Evolutionary conservation across 2,888 invertebrate genomes (phyloP), one percentile per base, ranked within the genome.

Genomic region (Notocelia uddmanniana): DNA sequence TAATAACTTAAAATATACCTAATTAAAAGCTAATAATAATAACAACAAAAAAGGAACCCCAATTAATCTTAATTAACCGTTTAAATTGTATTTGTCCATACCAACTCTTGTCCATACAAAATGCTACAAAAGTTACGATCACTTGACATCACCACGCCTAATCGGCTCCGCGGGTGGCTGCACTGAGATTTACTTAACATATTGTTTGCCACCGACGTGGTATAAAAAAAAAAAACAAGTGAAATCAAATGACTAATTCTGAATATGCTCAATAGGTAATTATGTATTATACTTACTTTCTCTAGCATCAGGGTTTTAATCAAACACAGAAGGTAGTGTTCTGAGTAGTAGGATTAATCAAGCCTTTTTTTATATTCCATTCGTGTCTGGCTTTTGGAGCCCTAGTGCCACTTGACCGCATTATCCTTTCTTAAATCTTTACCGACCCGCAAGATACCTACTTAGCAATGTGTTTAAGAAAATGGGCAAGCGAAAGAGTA

Each of bases 401-500:
- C 31, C 18, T 59, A 59, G 26, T 63, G 31, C 31, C 21, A 63
- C 63, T 63, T 52, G 63, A 34, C 52, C 34, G 52, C 52, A 63
- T 50, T 52, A 63, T 63, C 50, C 63, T 63, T 52, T 63, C 63
- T 63, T 50, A 34, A 63, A 63, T 52, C 63, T 34, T 15, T 21
- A 18, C 50, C 52, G 63, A 63, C 52, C 68, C 37, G 19, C 50
- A 59, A 74, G 69, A 74, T 74, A 69, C 68, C 59, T 71, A 73
- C 71, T 71, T 75, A 76, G 72, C 73, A 74, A 58, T 58, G 52
- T 63, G 26, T 68, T 73, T 72, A 58, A 76, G 84, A 82, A 77
- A 82, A 82, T 80, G 84, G 82, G 85, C 85, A 79, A 82, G 78
- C 84, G 76, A 80, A 83, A 83, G 80, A 81, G 82, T 85, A 85